Conservation (phyloP, 1,140 invertebrate genomes). For the Ganaspis sp. region DNA sequence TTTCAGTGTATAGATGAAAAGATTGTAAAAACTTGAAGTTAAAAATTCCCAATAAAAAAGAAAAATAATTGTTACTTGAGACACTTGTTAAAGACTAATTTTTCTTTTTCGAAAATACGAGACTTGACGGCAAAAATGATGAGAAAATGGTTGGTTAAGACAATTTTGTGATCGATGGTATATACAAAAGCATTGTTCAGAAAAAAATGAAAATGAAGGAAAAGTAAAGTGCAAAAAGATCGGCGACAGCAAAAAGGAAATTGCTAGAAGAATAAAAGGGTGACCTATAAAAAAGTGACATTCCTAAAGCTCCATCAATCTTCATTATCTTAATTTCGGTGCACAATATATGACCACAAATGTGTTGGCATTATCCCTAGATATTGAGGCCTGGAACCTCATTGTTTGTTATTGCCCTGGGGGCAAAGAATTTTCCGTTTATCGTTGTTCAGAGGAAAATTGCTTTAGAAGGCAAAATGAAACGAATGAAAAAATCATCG, state of each 20-base stretch:
- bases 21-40: background rate
- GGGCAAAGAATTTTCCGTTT: constrained; percentile 19
- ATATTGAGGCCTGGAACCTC: background rate
- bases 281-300: constrained; percentile 45
- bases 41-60: background rate
- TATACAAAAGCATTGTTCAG: background rate
- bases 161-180: constrained; percentile 24
- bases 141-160: background rate
- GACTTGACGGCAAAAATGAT: background rate
- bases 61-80: background rate
- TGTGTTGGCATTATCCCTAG: constrained; percentile 20
- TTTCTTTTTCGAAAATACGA: constrained; percentile 17
- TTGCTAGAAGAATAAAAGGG: constrained; percentile 29
- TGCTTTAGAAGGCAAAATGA: background rate
- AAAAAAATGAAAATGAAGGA: constrained; percentile 16
- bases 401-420: constrained; percentile 25
- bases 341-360: background rate
- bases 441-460: constrained; percentile 4
- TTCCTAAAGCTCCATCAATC: constrained; percentile 53
- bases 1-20: too few relatives aligned
- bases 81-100: background rate
- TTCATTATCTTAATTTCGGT: constrained; percentile 56
- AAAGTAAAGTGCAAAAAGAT: constrained; percentile 24
- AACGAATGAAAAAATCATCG: background rate
- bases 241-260: constrained; percentile 20